These are phyloP conservation scores for Sphaeridia pumilis DNA, from an alignment of 2,888 invertebrate species.

Conservation along the genomic window DNA sequence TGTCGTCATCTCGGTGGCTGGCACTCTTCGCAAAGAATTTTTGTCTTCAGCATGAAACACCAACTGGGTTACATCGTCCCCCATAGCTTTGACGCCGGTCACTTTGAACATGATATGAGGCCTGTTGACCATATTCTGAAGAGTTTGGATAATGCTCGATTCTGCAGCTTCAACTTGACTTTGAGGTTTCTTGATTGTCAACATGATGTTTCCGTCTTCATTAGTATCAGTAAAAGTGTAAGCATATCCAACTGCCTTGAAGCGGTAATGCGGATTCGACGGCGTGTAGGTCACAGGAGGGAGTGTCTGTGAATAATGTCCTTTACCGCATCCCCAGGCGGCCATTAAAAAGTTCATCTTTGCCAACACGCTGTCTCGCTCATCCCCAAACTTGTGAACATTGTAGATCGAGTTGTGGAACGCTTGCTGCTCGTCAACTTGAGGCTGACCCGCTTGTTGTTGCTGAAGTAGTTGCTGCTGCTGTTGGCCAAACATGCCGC, in stretches of 20 bases:
- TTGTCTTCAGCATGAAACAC: constrained; percentile 50
- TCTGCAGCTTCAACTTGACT: constrained; percentile 50
- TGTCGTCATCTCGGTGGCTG: constrained; percentile 57
- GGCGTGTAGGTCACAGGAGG: constrained; percentile 71
- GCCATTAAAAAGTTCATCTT: constrained; percentile 93
- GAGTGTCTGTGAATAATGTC: constrained; percentile 63
- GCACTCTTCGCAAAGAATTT: constrained; percentile 50
- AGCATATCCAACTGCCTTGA: constrained; percentile 90
- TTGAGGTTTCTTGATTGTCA: constrained; percentile 65
- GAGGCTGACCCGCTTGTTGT: constrained; percentile 38
- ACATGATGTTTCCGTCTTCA: constrained; percentile 77
- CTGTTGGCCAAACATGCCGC: constrained; percentile 10
- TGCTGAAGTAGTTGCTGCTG: constrained; percentile 44
- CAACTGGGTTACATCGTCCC: constrained; percentile 67
- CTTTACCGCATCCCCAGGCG: constrained; percentile 69
- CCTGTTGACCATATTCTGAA: constrained; percentile 64
- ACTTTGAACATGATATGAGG: constrained; percentile 68
- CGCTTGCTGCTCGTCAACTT: constrained; percentile 52
- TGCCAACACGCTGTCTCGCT: constrained; percentile 81
- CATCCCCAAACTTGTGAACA: constrained; percentile 82
- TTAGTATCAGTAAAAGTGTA: constrained; percentile 74
- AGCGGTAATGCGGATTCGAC: constrained; percentile 81
- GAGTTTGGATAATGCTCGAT: constrained; percentile 53
- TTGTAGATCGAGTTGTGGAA: constrained; percentile 62
- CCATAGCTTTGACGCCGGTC: constrained; percentile 62